phyloP scores from a whole-genome alignment of 2,113 vertebrate species.

The Ciconia boyciana region DNA sequence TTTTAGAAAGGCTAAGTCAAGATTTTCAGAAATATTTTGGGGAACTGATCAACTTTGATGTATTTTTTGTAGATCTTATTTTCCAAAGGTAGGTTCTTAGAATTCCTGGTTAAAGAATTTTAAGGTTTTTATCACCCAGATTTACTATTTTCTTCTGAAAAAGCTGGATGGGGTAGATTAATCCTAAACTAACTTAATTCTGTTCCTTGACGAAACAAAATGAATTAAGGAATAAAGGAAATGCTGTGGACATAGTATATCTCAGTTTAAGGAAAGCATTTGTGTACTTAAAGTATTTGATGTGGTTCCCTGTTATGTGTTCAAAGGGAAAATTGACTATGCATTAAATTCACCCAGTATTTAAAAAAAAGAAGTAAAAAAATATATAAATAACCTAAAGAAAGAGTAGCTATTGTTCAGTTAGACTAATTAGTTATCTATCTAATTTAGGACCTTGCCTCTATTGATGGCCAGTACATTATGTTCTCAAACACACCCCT shows the following conservation, averaged over 20 bases:
- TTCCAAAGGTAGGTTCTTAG: not conserved
- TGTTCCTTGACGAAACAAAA: not conserved
- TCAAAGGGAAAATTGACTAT: not conserved
- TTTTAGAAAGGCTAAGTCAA: not conserved
- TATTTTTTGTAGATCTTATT: not conserved
- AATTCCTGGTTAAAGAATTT: not conserved
- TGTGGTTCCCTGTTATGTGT: not conserved
- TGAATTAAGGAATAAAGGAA: not conserved
- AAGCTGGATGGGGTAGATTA: not conserved
- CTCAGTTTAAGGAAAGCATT: not conserved
- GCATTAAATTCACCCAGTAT: not conserved
- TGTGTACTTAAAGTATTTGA: not conserved
- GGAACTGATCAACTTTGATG: not conserved
- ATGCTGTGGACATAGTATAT: not conserved
- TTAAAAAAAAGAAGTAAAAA: not conserved
- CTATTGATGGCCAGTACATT: rapidly evolving
- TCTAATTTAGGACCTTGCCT: not conserved
- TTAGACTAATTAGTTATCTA: not conserved
- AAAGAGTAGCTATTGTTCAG: not conserved
- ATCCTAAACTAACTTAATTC: not conserved
- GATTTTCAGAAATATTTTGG: not conserved
- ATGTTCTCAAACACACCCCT: not conserved
- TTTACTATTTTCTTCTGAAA: not conserved
- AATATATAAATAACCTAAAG: not conserved
- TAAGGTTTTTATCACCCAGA: not conserved